Conservation (phyloP, 2,113 vertebrate genomes). For the Psilopsiagon aurifrons region DNA sequence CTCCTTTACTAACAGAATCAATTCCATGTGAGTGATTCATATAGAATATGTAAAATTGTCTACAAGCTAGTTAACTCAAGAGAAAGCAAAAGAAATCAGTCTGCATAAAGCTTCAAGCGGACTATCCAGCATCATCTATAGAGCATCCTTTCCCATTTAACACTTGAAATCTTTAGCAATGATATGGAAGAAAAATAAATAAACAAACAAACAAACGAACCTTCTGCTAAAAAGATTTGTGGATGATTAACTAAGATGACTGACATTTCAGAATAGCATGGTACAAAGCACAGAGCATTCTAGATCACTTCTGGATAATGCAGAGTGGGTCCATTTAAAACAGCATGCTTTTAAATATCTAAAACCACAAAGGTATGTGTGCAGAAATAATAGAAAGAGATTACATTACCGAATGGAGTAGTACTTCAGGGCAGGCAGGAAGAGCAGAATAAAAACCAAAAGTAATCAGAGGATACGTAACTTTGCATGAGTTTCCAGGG, state of each 20-base stretch:
- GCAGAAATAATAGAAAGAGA: not conserved
- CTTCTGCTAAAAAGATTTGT: not conserved
- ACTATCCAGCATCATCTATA: not conserved
- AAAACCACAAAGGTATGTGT: not conserved
- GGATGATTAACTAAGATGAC: not conserved
- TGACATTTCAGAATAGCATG: not conserved
- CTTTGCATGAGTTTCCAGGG: not conserved
- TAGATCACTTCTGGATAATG: not conserved
- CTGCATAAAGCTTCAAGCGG: not conserved
- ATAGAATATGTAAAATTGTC: not conserved
- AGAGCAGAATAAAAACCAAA: not conserved
- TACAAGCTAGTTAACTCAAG: not conserved
- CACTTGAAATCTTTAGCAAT: not conserved
- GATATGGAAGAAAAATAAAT: not conserved
- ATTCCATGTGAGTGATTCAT: not conserved
- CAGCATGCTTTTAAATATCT: not conserved
- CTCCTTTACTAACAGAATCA: not conserved
- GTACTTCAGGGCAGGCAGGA: rapidly evolving
- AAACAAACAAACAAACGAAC: not conserved
- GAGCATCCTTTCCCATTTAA: not conserved
- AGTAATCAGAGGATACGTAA: not conserved
- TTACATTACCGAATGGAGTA: not conserved
- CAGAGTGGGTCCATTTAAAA: not conserved
- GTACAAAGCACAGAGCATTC: not conserved
- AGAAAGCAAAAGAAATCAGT: not conserved